Base-by-base conservation (phyloP, 2,797 vertebrate species). In the Tarsius wallacei region DNA sequence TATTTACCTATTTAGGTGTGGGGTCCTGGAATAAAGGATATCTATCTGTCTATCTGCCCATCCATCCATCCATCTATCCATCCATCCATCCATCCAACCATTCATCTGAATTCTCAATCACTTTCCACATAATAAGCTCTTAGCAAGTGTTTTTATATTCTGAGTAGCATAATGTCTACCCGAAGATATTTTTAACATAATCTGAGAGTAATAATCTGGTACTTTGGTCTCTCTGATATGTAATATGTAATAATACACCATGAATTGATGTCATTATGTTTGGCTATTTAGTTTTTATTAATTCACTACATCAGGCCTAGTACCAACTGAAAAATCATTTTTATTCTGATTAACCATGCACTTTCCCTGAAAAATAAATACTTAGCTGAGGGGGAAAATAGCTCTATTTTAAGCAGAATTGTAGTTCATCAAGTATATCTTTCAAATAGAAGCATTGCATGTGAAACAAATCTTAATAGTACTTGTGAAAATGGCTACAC, bases 391-490 rank as follows among this genome's bases (percentile, higher is more conserved):
- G 8, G 26, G 17, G n/a, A 2, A 9, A 42, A 21, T 26, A 53
- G 14, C 19, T 73, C 8, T 42, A 78, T 47, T 90, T 87, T 77
- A 80, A 90, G 16, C 16, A 84, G 42, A 94, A 85, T 33, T 49
- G 0, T 70, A 85, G 33, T 47, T 91, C 66, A 77, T 74, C 57
- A 61, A 90, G 51, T 55, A n/a, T 74, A 11, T 53, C 17, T 87
- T 93, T 93, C 36, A 89, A 71, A 82, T 83, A 66, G 64, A 89
- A 92, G 84, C 5, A n/a, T 4, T 92, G 64, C 16, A 55, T 76
- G 70, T 76, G 57, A 82, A 93, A 83, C 59, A 91, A 86, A 77
- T 80, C 64, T 64, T 81, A 47, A 90, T 24, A 80, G 19, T 47
- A 49, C 21, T 96, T 87, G 28, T 17, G 42, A 96, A 74, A 85